Evolutionary conservation across 2,888 invertebrate species (phyloP), one percentile per base, ranked within the genome.

Genomic region (Julus scanicus): DNA sequence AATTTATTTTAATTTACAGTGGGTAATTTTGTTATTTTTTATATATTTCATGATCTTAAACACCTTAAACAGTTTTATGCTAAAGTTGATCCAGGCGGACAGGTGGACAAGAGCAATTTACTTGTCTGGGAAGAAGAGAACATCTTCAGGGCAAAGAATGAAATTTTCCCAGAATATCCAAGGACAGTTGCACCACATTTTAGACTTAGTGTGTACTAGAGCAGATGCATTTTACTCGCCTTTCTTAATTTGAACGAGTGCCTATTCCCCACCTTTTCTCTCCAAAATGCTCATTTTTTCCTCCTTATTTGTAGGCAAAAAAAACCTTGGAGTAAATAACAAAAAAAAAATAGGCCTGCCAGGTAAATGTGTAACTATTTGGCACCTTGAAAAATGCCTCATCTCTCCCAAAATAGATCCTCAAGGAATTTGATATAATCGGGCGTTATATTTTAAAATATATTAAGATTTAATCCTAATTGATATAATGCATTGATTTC

Each of bases 71-170:
- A 44, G 44, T 80, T 80, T 80, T 20, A 71, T 71, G 71, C 11
- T n/a, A 44, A 44, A 44, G 44, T 44, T 44, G 8, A 8, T n/a
- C 9, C 8, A 71, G 29, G 29, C 71, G 29, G 20, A 11, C 37
- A 80, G 80, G 37, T 80, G 80, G 37, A 80, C 80, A 37, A 80
- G 80, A 80, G 37, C 80, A 80, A 80, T 80, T 80, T 80, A 80
- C 37, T 37, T 80, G 80, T 80, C 80, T 37, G 39, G 80, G 80
- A 80, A 80, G 15, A 15, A 80, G 80, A 80, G 80, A 80, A 39
- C 80, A 80, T 80, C 80, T 80, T 80, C 3, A 29, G 80, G 80
- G 80, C 80, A 80, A 37, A 15, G 37, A 80, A 80, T 80, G 29
- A 80, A 80, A 80, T 80, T 37, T 80, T 80, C 80, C 80, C 80